Percentiles rank a stretch among this genome's conserved stretches.
phyloP scores from a whole-genome alignment of 2,113 vertebrate genomes.

The Malurus melanocephalus region DNA sequence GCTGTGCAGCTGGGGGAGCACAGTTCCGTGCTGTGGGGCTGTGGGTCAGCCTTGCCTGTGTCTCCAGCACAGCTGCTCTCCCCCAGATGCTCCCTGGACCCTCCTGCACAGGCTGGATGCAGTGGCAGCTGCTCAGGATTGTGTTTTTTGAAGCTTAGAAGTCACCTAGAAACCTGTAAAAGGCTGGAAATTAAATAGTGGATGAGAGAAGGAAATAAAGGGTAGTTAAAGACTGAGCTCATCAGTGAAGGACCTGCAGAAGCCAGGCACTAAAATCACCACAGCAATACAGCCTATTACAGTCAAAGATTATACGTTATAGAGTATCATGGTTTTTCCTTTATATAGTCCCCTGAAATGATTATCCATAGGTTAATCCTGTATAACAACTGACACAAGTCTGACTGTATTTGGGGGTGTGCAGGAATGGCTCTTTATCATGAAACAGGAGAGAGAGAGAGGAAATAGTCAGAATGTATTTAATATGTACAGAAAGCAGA shows the following conservation, averaged over 20 bases:
- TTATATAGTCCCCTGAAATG: background rate
- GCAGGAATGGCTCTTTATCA: background rate
- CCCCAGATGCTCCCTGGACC: background rate
- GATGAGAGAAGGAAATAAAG: background rate
- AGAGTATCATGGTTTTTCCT: background rate
- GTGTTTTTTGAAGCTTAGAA: background rate
- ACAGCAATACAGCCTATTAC: background rate
- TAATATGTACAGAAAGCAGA: background rate
- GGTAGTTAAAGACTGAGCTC: background rate
- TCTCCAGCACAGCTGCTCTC: background rate
- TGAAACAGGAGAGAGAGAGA: background rate
- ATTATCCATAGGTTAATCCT: background rate
- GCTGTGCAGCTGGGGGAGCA: background rate
- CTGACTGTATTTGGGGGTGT: background rate
- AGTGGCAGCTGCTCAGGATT: background rate
- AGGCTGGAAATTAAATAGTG: background rate
- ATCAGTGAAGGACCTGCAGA: background rate
- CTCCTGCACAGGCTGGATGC: background rate
- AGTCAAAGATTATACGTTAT: background rate
- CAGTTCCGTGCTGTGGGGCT: slow-evolving; percentile 28
- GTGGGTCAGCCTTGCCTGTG: slow-evolving; percentile 7
- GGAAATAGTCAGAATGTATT: background rate
- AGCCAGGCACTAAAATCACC: background rate
- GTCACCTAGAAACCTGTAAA: background rate
- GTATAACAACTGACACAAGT: background rate